Evolutionary conservation across 2,113 vertebrate genomes (phyloP).

Genomic region (Catharus minimus): DNA sequence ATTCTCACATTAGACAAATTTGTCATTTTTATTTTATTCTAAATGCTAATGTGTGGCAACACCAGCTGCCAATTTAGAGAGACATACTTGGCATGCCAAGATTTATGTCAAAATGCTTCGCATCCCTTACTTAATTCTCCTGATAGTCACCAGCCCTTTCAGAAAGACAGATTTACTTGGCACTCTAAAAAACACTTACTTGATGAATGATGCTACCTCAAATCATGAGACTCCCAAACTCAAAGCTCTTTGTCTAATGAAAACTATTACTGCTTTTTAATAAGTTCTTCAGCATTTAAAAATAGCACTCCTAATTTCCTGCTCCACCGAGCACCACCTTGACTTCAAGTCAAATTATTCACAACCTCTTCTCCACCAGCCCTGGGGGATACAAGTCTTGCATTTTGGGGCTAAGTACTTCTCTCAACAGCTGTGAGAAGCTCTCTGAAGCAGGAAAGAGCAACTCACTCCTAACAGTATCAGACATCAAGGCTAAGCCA

Average conservation of each 20-base stretch:
- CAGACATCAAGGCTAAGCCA: constrained; percentile 32
- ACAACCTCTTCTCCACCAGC: constrained; percentile 54
- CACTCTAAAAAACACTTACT: constrained; percentile 43
- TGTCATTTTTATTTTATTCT: constrained; percentile 55
- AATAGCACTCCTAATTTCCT: constrained; percentile 73
- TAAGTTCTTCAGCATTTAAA: constrained; percentile 65
- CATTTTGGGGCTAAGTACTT: constrained; percentile 58
- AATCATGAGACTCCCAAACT: constrained; percentile 12
- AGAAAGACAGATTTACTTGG: constrained; percentile 41
- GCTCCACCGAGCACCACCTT: constrained; percentile 69
- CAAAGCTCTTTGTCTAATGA: constrained; percentile 53
- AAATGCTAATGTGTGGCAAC: constrained; percentile 58
- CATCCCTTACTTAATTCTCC: constrained; percentile 36
- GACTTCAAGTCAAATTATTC: constrained; percentile 76
- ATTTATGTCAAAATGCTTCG: constrained; percentile 1
- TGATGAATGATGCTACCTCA: constrained; percentile 18
- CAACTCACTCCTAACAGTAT: constrained; percentile 17
- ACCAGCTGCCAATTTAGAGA: constrained; percentile 54
- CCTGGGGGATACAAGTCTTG: constrained; percentile 49
- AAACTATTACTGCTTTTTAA: constrained; percentile 69
- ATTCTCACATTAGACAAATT: constrained; percentile 40
- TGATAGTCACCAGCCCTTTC: constrained; percentile 40
- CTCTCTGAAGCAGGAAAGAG: constrained; percentile 40
- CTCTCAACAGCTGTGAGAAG: constrained; percentile 63
- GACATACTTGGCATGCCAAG: constrained; percentile 23